Evolutionary conservation across 1,140 invertebrate genomes (phyloP).

Genomic region (Pseudomyrmex gracilis): DNA sequence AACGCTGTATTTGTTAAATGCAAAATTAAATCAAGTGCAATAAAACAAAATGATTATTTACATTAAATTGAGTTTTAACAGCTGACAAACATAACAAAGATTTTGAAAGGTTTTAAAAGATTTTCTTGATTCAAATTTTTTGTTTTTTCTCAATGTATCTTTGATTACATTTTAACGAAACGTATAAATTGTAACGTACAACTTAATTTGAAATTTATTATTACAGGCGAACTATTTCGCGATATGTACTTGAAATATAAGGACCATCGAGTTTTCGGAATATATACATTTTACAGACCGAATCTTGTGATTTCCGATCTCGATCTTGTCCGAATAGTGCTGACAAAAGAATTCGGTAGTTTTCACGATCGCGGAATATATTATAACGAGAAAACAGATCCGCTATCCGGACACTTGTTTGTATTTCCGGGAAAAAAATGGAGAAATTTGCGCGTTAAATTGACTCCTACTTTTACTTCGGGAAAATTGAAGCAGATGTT

Average conservation of each 20-base stretch:
- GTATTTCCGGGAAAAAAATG: slow-evolving; percentile 83
- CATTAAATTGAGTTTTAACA: too few species aligned
- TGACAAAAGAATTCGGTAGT: slow-evolving; percentile 84
- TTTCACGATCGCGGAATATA: slow-evolving; percentile 84
- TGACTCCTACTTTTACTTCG: slow-evolving; percentile 87
- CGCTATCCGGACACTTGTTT: slow-evolving; percentile 86
- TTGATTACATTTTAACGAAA: too few species aligned
- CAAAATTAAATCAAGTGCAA: too few species aligned
- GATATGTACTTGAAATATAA: slow-evolving; percentile 63
- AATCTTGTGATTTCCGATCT: slow-evolving; percentile 84
- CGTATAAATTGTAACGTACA: too few species aligned
- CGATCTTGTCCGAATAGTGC: slow-evolving; percentile 83
- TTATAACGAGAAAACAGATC: slow-evolving; percentile 84
- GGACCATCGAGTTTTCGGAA: slow-evolving; percentile 75
- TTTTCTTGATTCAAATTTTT: too few species aligned
- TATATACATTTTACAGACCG: slow-evolving; percentile 85
- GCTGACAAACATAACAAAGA: too few species aligned
- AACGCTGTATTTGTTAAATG: too few species aligned
- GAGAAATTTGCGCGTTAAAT: slow-evolving; percentile 84
- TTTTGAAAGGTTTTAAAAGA: too few species aligned
- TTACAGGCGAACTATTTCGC: slow-evolving; percentile 62
- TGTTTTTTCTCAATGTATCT: too few species aligned
- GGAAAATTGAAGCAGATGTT: slow-evolving; percentile 87
- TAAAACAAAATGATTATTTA: too few species aligned
- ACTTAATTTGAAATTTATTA: background rate